Percentiles rank a stretch among this genome's conserved stretches.
Conservation (phyloP, 2,888 invertebrate genomes). For the Macrosoma leucophasiata region DNA sequence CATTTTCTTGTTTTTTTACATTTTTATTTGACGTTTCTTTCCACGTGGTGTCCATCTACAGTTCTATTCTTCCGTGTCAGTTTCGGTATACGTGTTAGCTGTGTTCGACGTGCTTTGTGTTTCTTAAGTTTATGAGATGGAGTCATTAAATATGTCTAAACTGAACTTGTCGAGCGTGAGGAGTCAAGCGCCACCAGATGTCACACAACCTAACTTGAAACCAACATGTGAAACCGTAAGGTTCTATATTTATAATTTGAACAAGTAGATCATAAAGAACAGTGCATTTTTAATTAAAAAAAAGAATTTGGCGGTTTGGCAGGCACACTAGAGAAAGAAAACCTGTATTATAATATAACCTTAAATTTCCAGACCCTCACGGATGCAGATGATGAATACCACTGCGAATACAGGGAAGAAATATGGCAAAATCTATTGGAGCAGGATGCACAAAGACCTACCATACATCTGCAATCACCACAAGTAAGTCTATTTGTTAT, state of each 20-base stretch:
- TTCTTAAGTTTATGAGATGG: constrained; percentile 41
- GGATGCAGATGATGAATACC: constrained; percentile 54
- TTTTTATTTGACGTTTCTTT: constrained; percentile 58
- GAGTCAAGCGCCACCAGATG: constrained; percentile 42
- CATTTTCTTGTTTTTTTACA: constrained; percentile 32
- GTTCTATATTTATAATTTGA: too few relatives aligned
- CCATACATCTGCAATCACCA: constrained; percentile 65
- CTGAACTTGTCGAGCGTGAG: constrained; percentile 58
- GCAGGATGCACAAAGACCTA: constrained; percentile 57
- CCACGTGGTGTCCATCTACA: constrained; percentile 73
- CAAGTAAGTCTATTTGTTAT: constrained; percentile 52
- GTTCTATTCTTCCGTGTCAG: too few relatives aligned
- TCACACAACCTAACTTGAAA: constrained; percentile 43
- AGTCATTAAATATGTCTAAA: constrained; percentile 64
- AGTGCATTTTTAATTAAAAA: too few relatives aligned
- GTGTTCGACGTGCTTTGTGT: constrained; percentile 29
- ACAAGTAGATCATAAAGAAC: too few relatives aligned
- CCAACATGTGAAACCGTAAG: too few relatives aligned
- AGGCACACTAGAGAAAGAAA: too few relatives aligned
- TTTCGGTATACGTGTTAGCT: constrained; percentile 63
- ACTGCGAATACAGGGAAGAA: constrained; percentile 60
- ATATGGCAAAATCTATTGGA: constrained; percentile 61
- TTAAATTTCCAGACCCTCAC: constrained; percentile 37
- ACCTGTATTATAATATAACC: constrained; percentile 1
- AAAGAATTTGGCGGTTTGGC: too few relatives aligned